phyloP scores from a whole-genome alignment of 1,140 invertebrate species.

The Gonioctena quinquepunctata region DNA sequence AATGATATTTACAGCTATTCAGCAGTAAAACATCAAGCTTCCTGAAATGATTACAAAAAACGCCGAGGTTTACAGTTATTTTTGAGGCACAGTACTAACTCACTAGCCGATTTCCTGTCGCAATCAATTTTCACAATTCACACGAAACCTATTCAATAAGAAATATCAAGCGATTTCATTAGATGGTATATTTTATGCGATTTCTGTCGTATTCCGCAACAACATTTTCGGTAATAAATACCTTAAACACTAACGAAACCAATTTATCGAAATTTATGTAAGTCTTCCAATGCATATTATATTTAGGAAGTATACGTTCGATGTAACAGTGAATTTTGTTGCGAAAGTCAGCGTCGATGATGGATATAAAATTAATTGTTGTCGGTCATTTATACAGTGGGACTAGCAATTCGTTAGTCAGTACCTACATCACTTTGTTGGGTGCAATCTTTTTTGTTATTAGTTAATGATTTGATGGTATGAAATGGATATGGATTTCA shows the following conservation, averaged over 20 bases:
- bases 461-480: no score
- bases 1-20: neutral
- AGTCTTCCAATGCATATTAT: no score
- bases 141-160: neutral
- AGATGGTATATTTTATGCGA: no score
- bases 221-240: neutral
- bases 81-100: neutral
- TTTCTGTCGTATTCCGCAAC: neutral
- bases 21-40: neutral
- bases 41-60: neutral
- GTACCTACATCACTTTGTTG: no score
- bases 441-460: no score
- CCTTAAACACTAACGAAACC: no score
- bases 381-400: no score
- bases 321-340: neutral
- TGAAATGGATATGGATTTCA: no score
- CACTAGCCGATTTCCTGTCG: neutral
- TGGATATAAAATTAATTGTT: no score
- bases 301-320: neutral
- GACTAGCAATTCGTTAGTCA: no score
- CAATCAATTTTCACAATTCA: neutral
- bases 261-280: neutral
- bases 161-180: no score
- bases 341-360: no score
- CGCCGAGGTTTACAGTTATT: neutral